Percentiles rank a stretch among this genome's conserved stretches.
phyloP scores from a whole-genome alignment of 2,113 vertebrate genomes.

The Poeciliopsis prolifica region DNA sequence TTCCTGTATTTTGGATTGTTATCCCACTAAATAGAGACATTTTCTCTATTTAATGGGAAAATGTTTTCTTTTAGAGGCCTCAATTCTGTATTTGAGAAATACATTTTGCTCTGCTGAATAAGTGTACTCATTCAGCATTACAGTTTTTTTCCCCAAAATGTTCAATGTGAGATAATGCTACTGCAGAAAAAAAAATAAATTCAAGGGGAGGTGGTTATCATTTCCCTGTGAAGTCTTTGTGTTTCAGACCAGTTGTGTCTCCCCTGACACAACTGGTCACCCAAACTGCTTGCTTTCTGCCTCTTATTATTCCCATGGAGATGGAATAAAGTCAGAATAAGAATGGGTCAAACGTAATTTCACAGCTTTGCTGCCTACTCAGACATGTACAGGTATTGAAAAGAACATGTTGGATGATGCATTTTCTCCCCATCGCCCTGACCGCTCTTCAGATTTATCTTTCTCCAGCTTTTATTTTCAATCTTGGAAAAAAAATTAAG shows the following conservation, averaged over 20 bases:
- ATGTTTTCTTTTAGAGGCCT: too few relatives aligned
- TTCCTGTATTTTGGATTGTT: too few relatives aligned
- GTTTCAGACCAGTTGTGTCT: not conserved
- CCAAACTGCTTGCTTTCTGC: conserved; percentile 17
- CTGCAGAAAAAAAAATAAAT: too few relatives aligned
- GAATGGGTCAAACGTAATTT: conserved; percentile 48
- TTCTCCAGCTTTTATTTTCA: conserved; percentile 21
- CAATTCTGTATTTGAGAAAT: not conserved
- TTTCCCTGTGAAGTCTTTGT: not conserved
- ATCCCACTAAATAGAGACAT: too few relatives aligned
- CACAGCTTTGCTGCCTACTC: conserved; percentile 29
- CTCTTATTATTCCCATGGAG: conserved; percentile 24
- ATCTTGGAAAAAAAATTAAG: conserved; percentile 30
- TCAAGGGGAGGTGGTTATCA: not conserved
- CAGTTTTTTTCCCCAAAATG: too few relatives aligned
- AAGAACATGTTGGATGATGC: conserved; percentile 48
- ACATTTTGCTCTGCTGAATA: too few relatives aligned
- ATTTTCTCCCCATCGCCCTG: conserved; percentile 43
- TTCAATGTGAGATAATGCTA: too few relatives aligned
- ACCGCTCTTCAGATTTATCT: conserved; percentile 29
- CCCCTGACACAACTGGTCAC: conserved; percentile 9
- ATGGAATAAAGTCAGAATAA: conserved; percentile 44
- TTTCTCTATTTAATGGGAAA: too few relatives aligned
- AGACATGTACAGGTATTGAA: conserved; percentile 53
- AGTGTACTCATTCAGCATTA: too few relatives aligned